Evolutionary conservation across 2,113 vertebrate species (phyloP).

Genomic region (Zosterops pallidus): DNA sequence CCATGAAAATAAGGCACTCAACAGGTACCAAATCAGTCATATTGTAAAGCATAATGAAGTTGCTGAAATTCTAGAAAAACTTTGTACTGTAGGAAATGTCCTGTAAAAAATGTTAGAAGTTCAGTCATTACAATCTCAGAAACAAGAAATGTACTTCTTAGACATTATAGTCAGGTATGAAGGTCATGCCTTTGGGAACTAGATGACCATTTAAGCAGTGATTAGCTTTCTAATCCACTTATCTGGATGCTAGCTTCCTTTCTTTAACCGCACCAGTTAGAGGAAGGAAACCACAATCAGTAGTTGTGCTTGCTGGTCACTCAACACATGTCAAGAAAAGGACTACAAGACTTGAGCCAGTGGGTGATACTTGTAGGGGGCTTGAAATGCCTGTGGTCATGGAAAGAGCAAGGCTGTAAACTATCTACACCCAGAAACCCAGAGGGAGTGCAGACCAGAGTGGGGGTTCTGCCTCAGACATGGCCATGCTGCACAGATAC

Average conservation of each 20-base stretch:
- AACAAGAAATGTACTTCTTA: neutral
- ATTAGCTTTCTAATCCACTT: neutral
- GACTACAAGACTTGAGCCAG: neutral
- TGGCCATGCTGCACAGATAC: accelerated
- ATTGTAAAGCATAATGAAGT: neutral
- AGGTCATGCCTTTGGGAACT: neutral
- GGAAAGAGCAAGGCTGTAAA: neutral
- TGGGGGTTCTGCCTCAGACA: neutral
- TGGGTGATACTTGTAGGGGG: neutral
- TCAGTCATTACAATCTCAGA: neutral
- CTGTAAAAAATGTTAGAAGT: accelerated
- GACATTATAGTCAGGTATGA: neutral
- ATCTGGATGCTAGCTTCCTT: neutral
- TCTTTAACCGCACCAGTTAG: neutral
- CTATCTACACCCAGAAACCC: neutral
- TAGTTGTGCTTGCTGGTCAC: neutral
- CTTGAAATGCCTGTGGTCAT: neutral
- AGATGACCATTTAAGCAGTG: neutral
- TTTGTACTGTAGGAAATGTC: neutral
- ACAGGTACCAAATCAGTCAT: neutral
- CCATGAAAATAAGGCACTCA: neutral
- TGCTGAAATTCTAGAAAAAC: neutral
- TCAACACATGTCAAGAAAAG: accelerated
- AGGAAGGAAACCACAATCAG: neutral
- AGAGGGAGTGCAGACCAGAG: neutral